Base-by-base conservation (phyloP, 64 coral and sea anemone species). In the Catalaphyllia jardinei region DNA sequence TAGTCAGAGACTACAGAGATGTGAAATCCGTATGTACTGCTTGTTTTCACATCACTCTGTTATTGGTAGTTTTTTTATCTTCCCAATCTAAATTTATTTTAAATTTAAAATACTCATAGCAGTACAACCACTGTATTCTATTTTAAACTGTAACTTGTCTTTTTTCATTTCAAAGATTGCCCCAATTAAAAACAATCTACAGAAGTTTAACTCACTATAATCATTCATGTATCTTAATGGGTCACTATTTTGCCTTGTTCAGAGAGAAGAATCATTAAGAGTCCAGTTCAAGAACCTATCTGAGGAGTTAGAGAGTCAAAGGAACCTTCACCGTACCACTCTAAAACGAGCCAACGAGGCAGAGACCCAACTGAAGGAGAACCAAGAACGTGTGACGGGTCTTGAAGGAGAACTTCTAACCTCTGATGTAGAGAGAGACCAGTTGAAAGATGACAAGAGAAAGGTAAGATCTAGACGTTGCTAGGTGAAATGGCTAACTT, bases 371-470 rank as follows among this genome's bases (percentile, higher is more conserved):
- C 78, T 99, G 1, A 99, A 91, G 79, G 97, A 99, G n/a, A 81
- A 71, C 61, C 73, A 90, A 46, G 93, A 99, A 29, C 67, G 97
- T 82, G 87, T 90, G 8, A 92, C 89, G 12, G 97, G 93, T 1
- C 94, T 99, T 31, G 97, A 99, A 46, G 94, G 97, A 29, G 93
- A 99, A 27, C 79, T 99, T 11, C 79, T 99, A 14, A 92, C 97
- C 7, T 95, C 94, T 74, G 97, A 99, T 77, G 97, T 99, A 17
- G 97, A 99, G 79, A 92, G 97, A 79, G 97, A 99, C 79, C 75
- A 83, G 7, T 59, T 99, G 24, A 95, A 93, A 60, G 91, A 99
- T 28, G 97, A 95, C 39, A 95, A 93, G 74, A 88, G 88, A 86
- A 99, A 99, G 91, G 97, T 99, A 86, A 39, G 35, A 65, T 46